A percentile compares a stretch with the other conserved stretches of the same genome.
Evolutionary conservation across 1,140 invertebrate genomes (phyloP).

Genomic region (Nephila pilipes): DNA sequence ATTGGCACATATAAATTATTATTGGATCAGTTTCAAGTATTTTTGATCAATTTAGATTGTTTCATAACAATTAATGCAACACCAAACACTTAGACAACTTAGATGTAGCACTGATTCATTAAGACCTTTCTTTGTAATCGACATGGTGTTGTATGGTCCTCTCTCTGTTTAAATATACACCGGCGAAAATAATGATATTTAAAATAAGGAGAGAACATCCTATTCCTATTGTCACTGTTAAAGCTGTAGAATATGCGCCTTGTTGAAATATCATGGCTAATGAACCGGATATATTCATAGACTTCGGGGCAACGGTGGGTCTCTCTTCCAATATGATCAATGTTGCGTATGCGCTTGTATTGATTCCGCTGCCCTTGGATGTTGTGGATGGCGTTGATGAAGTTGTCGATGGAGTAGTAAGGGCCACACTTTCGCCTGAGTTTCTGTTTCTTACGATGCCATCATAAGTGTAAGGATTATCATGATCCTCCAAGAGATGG

Average conservation of each 20-base stretch:
- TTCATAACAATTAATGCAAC: neutral
- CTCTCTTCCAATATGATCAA: conserved; percentile 67
- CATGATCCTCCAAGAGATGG: conserved; percentile 89
- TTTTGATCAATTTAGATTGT: neutral
- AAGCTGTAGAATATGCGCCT: conserved; percentile 91
- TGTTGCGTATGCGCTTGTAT: conserved; percentile 44
- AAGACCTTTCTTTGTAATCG: conserved; percentile 74
- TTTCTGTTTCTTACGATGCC: conserved; percentile 70
- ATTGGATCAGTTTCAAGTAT: neutral
- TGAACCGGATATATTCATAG: conserved; percentile 72
- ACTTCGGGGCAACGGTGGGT: conserved; percentile 38
- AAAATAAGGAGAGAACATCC: conserved; percentile 94
- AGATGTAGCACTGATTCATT: neutral
- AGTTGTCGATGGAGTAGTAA: conserved; percentile 50
- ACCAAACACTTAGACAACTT: neutral
- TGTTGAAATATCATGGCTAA: conserved; percentile 79
- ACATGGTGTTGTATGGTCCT: conserved; percentile 85
- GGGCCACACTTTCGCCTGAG: conserved; percentile 16
- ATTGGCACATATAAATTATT: neutral
- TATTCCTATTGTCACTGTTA: conserved; percentile 95
- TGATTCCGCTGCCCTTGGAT: neutral
- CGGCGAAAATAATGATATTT: conserved; percentile 96
- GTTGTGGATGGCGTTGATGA: neutral
- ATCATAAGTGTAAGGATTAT: conserved; percentile 83
- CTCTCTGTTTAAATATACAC: conserved; percentile 93